These are phyloP conservation scores for Prionailurus viverrinus DNA, from an alignment of 2,113 vertebrate species.

Conservation along the genomic window DNA sequence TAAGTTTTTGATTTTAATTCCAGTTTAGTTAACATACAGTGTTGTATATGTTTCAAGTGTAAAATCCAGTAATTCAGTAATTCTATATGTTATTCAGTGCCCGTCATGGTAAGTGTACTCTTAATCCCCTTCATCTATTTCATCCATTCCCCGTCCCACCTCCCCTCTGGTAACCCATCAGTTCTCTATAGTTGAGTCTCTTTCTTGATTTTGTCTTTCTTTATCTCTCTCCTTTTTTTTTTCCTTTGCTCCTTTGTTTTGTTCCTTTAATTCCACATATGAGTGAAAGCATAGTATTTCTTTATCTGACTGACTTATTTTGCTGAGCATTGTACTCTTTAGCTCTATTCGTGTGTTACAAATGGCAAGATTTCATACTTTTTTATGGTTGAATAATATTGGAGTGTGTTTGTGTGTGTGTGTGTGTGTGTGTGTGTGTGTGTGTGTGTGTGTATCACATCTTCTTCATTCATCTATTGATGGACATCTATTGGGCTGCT, in stretches of 20 bases:
- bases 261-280: not conserved
- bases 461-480: not conserved
- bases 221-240: not conserved
- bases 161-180: not conserved
- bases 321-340: not conserved
- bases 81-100: not conserved
- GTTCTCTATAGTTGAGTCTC: not conserved
- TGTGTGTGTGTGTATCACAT: not conserved
- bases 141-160: not conserved
- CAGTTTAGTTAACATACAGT: not conserved
- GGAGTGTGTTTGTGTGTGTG: not conserved
- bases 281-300: not conserved
- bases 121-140: not conserved
- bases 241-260: not conserved
- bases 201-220: not conserved
- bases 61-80: not conserved
- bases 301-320: not conserved
- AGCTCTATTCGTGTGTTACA: not conserved
- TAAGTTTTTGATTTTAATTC: not conserved
- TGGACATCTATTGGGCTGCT: not conserved
- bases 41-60: not conserved
- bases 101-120: not conserved
- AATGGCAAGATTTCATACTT: not conserved
- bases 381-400: not conserved
- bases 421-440: not conserved